A percentile compares a stretch with the other conserved stretches of the same genome.
Conservation (phyloP, 2,797 vertebrate species). For the Fundulus diaphanus region DNA sequence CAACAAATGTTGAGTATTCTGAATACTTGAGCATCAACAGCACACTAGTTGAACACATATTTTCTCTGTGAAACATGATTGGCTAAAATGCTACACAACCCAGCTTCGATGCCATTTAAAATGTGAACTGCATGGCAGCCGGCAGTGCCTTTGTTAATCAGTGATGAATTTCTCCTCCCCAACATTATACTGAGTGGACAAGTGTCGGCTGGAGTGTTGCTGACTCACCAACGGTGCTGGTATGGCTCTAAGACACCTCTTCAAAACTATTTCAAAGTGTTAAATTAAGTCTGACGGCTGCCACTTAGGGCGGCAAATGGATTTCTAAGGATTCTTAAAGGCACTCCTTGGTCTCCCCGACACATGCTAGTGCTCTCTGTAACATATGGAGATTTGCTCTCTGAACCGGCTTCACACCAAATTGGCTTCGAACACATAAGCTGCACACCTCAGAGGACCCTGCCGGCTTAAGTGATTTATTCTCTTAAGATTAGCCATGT, state of each 20-base stretch:
- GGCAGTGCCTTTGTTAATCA: constrained; percentile 34
- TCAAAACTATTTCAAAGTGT: constrained; percentile 39
- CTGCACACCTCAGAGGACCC: constrained; percentile 64
- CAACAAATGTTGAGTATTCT: neutral
- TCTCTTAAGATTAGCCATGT: constrained; percentile 52
- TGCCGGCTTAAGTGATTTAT: constrained; percentile 73
- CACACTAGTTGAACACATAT: constrained; percentile 18
- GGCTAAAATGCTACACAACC: neutral
- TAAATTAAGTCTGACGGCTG: constrained; percentile 51
- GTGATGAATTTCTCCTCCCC: constrained; percentile 7
- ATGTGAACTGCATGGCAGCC: constrained; percentile 6
- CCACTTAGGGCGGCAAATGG: constrained; percentile 45
- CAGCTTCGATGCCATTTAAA: constrained; percentile 7
- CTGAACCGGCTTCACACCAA: constrained; percentile 46
- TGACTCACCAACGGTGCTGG: constrained; percentile 24
- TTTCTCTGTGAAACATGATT: constrained; percentile 25
- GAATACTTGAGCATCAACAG: constrained; percentile 12
- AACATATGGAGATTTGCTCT: constrained; percentile 77
- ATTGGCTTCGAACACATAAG: constrained; percentile 58
- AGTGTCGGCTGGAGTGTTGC: constrained; percentile 49
- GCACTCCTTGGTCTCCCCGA: constrained; percentile 1
- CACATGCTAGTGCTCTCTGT: constrained; percentile 27
- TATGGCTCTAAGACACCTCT: constrained; percentile 31
- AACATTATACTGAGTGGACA: constrained; percentile 41
- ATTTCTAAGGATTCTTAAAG: constrained; percentile 49